A percentile compares a stretch with the other conserved stretches of the same genome.
Evolutionary conservation across 1,140 invertebrate genomes (phyloP).

Genomic region (Triops longicaudatus): DNA sequence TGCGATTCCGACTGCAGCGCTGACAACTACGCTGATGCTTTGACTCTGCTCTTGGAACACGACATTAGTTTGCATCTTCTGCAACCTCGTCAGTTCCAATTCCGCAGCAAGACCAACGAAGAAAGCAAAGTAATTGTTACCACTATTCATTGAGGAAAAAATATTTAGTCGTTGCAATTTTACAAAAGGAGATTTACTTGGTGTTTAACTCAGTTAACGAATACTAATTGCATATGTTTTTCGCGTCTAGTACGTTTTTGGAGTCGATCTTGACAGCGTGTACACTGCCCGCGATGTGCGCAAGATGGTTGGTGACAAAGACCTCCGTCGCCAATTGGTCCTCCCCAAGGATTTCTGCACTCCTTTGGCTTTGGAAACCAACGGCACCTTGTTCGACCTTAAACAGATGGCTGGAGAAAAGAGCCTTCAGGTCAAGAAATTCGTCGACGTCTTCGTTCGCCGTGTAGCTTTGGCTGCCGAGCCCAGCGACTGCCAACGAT

Average conservation of each 20-base stretch:
- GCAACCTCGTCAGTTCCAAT: constrained; percentile 35
- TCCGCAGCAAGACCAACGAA: constrained; percentile 32
- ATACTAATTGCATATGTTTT: constrained; percentile 19
- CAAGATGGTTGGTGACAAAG: constrained; percentile 35
- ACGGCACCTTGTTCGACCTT: constrained; percentile 43
- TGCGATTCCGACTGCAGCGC: constrained; percentile 38
- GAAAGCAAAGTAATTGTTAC: constrained; percentile 28
- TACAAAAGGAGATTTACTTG: no score
- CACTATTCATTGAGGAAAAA: no score
- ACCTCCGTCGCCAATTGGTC: constrained; percentile 38
- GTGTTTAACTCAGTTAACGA: no score
- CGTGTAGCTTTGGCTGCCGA: constrained; percentile 38
- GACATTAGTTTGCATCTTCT: constrained; percentile 44
- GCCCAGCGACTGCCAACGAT: constrained; percentile 41
- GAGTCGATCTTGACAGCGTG: constrained; percentile 40
- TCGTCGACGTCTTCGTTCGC: constrained; percentile 41
- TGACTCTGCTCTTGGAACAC: constrained; percentile 38
- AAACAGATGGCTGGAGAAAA: constrained; percentile 22
- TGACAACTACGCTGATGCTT: constrained; percentile 36
- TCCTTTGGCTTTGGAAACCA: constrained; percentile 43
- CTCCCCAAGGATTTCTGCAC: constrained; percentile 44
- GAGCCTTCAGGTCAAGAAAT: constrained; percentile 35
- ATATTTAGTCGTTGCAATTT: no score
- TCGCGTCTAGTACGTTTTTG: constrained; percentile 34
- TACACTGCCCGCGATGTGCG: constrained; percentile 39